Evolutionary conservation across 2,888 invertebrate species (phyloP).

Genomic region (Cheilosia vernalis): DNA sequence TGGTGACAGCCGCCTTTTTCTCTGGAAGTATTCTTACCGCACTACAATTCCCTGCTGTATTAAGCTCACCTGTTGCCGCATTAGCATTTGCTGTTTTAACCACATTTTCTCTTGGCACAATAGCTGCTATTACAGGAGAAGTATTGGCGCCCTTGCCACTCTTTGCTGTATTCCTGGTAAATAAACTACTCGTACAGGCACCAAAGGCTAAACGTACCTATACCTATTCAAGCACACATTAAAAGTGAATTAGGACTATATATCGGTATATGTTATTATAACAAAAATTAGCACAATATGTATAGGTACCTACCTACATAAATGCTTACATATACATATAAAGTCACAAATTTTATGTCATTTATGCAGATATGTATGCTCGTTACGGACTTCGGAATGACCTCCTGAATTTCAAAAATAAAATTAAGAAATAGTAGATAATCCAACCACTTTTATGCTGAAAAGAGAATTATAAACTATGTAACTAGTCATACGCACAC

Average conservation of each 20-base stretch:
- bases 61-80: slow-evolving; percentile 83
- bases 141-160: slow-evolving; percentile 85
- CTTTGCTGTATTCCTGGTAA: slow-evolving; percentile 89
- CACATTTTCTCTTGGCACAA: slow-evolving; percentile 82
- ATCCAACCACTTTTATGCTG: too few relatives aligned
- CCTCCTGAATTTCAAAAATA: too few relatives aligned
- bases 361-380: too few relatives aligned
- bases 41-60: slow-evolving; percentile 83
- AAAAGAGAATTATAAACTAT: too few relatives aligned
- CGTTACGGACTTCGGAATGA: too few relatives aligned
- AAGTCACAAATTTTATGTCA: not conserved
- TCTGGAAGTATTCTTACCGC: slow-evolving; percentile 82
- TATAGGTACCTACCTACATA: too few relatives aligned
- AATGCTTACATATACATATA: too few relatives aligned
- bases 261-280: not conserved
- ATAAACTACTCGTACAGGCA: slow-evolving; percentile 73
- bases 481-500: too few relatives aligned
- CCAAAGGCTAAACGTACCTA: too few relatives aligned
- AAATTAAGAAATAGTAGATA: too few relatives aligned
- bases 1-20: slow-evolving; percentile 80
- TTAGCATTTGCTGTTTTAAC: slow-evolving; percentile 82
- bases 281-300: not conserved
- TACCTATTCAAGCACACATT: too few relatives aligned
- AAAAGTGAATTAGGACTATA: too few relatives aligned
- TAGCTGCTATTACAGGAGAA: slow-evolving; percentile 82